Percentiles rank a stretch among this genome's conserved stretches.
These are phyloP conservation scores for Caenorhabditis becei DNA, from an alignment of 2,888 invertebrate species.

Conservation along the genomic window DNA sequence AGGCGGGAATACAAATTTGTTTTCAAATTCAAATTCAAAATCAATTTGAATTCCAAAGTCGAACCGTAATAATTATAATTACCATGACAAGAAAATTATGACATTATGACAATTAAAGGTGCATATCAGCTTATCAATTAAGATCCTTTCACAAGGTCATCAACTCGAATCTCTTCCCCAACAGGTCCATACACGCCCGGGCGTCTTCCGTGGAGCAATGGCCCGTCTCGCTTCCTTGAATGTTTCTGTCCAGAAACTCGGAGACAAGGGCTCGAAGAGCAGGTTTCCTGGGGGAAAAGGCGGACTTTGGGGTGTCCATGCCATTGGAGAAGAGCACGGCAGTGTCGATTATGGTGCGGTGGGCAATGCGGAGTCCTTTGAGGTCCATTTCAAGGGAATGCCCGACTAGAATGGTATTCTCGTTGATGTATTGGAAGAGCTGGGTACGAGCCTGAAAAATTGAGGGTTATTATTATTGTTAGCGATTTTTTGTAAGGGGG, in stretches of 20 bases:
- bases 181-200: conserved; percentile 92
- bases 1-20: too few relatives aligned
- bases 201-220: conserved; percentile 99
- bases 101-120: too few relatives aligned
- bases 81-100: too few relatives aligned
- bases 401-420: conserved; percentile 94
- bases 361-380: conserved; percentile 83
- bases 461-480: too few relatives aligned
- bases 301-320: conserved; percentile 86
- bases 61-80: too few relatives aligned
- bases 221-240: conserved; percentile 90
- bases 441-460: conserved; percentile 40
- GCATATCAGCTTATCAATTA: neutral
- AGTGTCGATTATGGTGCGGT: conserved; percentile 91
- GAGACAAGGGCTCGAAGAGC: conserved; percentile 91
- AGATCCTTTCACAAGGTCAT: neutral
- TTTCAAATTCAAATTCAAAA: too few relatives aligned
- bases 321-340: conserved; percentile 93
- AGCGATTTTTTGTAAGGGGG: too few relatives aligned
- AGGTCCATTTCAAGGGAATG: conserved; percentile 98
- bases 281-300: conserved; percentile 87
- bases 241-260: conserved; percentile 92
- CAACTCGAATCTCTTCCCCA: conserved; percentile 82
- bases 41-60: too few relatives aligned
- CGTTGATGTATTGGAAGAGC: conserved; percentile 91